phyloP scores from a whole-genome alignment of 2,888 invertebrate genomes.

The Idaea biselata region DNA sequence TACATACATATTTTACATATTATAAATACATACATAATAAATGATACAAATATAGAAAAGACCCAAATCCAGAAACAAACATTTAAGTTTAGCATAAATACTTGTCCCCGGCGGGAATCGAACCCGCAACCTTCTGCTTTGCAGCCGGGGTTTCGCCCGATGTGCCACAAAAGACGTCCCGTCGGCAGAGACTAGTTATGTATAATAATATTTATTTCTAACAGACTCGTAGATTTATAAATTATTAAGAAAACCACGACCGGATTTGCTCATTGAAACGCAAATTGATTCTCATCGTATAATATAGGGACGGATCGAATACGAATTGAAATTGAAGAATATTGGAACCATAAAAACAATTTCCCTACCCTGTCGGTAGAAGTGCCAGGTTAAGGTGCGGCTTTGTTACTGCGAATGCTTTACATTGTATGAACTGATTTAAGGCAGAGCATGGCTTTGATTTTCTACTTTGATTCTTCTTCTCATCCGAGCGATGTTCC shows the following conservation, averaged over 20 bases:
- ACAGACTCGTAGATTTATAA: conserved; percentile 28
- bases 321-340: conserved; percentile 74
- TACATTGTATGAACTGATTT: not conserved
- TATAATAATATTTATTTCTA: not conserved
- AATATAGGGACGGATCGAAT: conserved; percentile 62
- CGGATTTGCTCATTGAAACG: conserved; percentile 52
- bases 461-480: no score
- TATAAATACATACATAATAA: no score
- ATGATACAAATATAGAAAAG: no score
- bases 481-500: no score
- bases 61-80: no score
- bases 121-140: no score
- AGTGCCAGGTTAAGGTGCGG: not conserved
- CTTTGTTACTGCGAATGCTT: not conserved
- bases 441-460: no score
- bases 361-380: conserved; percentile 49
- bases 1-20: no score
- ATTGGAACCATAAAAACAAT: conserved; percentile 77
- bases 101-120: no score
- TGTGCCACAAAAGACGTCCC: no score
- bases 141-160: no score
- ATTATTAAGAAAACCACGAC: conserved; percentile 52
- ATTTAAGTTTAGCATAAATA: no score
- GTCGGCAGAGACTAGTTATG: not conserved
- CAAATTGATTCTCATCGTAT: conserved; percentile 60